Percentiles rank a stretch among this genome's conserved stretches.
These are phyloP conservation scores for Takifugu bimaculatus DNA, from an alignment of 2,113 vertebrate genomes.

Conservation along the genomic window DNA sequence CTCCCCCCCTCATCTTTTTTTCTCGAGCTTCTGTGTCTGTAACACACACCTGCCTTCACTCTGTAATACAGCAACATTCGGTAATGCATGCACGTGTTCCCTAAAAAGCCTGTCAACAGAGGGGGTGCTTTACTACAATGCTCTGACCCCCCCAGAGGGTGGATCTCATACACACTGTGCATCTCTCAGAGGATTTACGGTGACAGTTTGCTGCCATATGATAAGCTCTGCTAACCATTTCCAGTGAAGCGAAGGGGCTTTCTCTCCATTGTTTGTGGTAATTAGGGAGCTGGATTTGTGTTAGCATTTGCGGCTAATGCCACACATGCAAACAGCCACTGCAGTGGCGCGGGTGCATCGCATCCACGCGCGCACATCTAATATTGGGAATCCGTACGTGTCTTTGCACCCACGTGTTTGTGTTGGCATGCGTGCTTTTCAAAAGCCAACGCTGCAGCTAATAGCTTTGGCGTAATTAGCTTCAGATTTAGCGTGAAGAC, in stretches of 20 bases:
- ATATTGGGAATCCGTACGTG: background rate
- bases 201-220: constrained; percentile 44
- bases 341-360: constrained; percentile 8
- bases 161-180: constrained; percentile 27
- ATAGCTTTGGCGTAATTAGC: constrained; percentile 60
- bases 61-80: constrained; percentile 15
- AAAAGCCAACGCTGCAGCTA: constrained; percentile 34
- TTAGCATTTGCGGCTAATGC: constrained; percentile 41
- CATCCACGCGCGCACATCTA: background rate
- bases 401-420: background rate
- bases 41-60: constrained; percentile 49
- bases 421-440: constrained; percentile 19
- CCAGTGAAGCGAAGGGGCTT: constrained; percentile 31
- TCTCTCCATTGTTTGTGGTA: constrained; percentile 53
- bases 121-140: constrained; percentile 32
- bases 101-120: constrained; percentile 31
- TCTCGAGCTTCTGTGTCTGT: background rate
- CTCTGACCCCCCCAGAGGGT: constrained; percentile 34
- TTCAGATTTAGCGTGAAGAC: constrained; percentile 62
- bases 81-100: constrained; percentile 12
- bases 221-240: constrained; percentile 52
- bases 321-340: constrained; percentile 21
- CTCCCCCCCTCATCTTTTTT: constrained; percentile 7
- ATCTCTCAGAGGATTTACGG: constrained; percentile 31
- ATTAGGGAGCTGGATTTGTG: constrained; percentile 29